A percentile compares a stretch with the other conserved stretches of the same genome.
Evolutionary conservation across 2,888 invertebrate genomes (phyloP).

Genomic region (Acheta domesticus): DNA sequence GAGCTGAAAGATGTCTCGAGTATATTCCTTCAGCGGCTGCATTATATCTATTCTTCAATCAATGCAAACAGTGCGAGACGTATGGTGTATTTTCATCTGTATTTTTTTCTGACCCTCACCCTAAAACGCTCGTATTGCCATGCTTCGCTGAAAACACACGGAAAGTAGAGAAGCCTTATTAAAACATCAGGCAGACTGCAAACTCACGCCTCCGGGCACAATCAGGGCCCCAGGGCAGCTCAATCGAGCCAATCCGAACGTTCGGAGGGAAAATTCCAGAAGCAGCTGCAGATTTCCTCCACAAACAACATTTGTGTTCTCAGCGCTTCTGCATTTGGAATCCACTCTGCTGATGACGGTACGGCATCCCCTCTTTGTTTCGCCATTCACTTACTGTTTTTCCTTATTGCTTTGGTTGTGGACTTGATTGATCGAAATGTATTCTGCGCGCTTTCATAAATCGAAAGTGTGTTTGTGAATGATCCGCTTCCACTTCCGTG

Average conservation of each 20-base stretch:
- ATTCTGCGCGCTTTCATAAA: too few relatives aligned
- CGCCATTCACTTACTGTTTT: neutral
- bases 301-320: slow-evolving; percentile 18
- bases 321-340: neutral
- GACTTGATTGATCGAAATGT: too few relatives aligned
- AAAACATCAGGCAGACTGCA: neutral
- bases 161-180: neutral
- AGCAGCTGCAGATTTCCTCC: neutral
- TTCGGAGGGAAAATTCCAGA: neutral
- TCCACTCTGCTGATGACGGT: neutral
- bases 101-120: too few relatives aligned
- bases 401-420: neutral
- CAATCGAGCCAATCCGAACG: neutral
- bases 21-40: too few relatives aligned
- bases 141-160: neutral
- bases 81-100: too few relatives aligned
- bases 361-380: neutral
- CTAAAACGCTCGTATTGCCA: too few relatives aligned
- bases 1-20: too few relatives aligned
- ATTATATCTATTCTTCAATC: too few relatives aligned
- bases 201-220: neutral
- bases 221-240: neutral
- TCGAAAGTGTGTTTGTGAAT: too few relatives aligned
- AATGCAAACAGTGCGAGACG: too few relatives aligned
- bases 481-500: too few relatives aligned